Conservation (phyloP, 2,113 vertebrate genomes). For the Laticauda laticaudata region DNA sequence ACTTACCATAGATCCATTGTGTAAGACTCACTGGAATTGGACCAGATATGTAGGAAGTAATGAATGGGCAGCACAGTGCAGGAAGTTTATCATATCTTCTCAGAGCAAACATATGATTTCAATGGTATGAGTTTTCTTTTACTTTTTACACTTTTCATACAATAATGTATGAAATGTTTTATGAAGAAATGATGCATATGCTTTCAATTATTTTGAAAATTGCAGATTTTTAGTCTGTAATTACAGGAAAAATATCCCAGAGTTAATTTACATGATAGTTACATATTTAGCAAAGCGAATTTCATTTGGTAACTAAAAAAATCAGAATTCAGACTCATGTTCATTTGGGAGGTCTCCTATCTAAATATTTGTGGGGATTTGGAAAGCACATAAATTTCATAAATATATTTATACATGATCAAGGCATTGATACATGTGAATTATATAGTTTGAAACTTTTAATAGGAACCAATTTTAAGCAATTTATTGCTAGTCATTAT, state of each 20-base stretch:
- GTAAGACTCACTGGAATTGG: neutral
- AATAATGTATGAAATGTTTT: conserved; percentile 44
- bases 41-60: neutral
- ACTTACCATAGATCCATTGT: neutral
- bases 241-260: conserved; percentile 56
- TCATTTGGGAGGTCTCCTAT: neutral
- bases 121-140: conserved; percentile 41
- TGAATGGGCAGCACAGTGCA: conserved; percentile 6
- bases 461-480: conserved; percentile 25
- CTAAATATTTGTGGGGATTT: conserved; percentile 1
- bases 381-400: neutral
- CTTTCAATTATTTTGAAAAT: conserved; percentile 71
- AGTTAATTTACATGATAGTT: conserved; percentile 63
- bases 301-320: conserved; percentile 47
- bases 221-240: conserved; percentile 66
- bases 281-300: conserved; percentile 59
- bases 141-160: neutral
- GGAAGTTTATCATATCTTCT: neutral
- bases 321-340: conserved; percentile 31
- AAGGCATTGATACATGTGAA: conserved; percentile 36
- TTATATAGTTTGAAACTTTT: conserved; percentile 21
- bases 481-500: conserved; percentile 38
- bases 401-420: conserved; percentile 26
- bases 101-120: neutral
- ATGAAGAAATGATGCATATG: conserved; percentile 43